Base-by-base conservation (phyloP, 1,140 invertebrate species). In the Platyscapa corneri region DNA sequence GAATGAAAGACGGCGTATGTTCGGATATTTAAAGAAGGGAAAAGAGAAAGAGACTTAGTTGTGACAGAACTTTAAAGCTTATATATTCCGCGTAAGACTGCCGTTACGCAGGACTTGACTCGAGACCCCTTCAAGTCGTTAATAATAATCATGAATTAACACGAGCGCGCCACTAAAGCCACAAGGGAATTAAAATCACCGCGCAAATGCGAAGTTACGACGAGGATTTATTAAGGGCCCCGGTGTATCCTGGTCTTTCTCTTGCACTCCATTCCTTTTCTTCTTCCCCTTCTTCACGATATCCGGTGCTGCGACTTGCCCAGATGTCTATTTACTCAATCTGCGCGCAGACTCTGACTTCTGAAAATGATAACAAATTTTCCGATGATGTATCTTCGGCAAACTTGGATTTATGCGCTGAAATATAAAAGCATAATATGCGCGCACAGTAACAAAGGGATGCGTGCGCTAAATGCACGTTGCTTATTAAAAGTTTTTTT, bases 111-210 rank as follows among this genome's bases (percentile, higher is more conserved):
- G n/a, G 30, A 70, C 65, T 67, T 67, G 65, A 34, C 67, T 23
- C 37, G n/a, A 74, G 39, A n/a, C 53, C 72, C 79, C 37, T 56
- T 18, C 56, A 82, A 74, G 89, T 91, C 91, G 89, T 92, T 93
- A 93, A 93, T 92, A 93, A 92, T 92, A 92, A 93, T 93, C 90
- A 92, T 87, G 90, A 90, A 92, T 92, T 90, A 92, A 91, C 89
- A 88, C 39, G 70, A 23, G 46, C 27, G 64, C 12, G 77, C 34
- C 85, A 80, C 88, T 89, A 90, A 90, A 91, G 84, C 90, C 88
- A 56, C 87, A 72, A 72, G 88, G 89, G 90, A 90, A 91, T 91
- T 90, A 90, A 93, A 93, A 93, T 91, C 89, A 90, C 88, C 90
- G 87, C 70, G 39, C 89, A 92, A 92, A 92, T 88, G 87, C 90